A percentile compares a stretch with the other conserved stretches of the same genome.
These are phyloP conservation scores for Julus scandinavius DNA, from an alignment of 2,888 invertebrate species.

Conservation along the genomic window DNA sequence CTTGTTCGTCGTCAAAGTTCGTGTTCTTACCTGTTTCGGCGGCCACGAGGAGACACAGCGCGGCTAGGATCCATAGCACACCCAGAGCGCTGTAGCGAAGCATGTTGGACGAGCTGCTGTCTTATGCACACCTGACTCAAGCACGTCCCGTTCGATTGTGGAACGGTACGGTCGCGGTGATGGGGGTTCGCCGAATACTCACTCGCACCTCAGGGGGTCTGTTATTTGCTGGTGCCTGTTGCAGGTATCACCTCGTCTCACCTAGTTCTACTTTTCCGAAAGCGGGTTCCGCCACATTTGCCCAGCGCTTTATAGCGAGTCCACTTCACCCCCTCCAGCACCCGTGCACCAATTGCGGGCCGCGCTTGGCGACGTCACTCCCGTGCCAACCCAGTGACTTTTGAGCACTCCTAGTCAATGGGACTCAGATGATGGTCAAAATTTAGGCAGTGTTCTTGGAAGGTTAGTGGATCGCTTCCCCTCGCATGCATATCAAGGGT, in stretches of 20 bases:
- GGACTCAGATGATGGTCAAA: neutral
- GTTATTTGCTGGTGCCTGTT: neutral
- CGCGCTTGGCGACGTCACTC: neutral
- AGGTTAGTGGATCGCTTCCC: constrained; percentile 14
- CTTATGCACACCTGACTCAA: neutral
- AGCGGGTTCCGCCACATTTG: constrained; percentile 8
- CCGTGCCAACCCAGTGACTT: constrained; percentile 12
- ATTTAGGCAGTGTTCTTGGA: neutral
- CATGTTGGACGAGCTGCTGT: neutral
- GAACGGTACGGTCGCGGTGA: neutral
- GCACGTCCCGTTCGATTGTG: neutral
- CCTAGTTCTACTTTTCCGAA: constrained; percentile 39
- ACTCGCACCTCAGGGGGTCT: neutral
- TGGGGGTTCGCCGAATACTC: neutral
- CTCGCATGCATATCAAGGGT: too few species aligned
- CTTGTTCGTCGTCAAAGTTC: neutral
- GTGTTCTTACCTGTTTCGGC: neutral
- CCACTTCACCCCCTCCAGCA: neutral
- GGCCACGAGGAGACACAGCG: neutral
- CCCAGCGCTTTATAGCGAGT: constrained; percentile 22
- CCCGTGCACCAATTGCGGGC: neutral
- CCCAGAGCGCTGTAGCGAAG: neutral
- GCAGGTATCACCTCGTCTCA: constrained; percentile 16
- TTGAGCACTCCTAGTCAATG: neutral
- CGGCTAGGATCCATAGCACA: neutral